A percentile compares a stretch with the other conserved stretches of the same genome.
phyloP scores from a whole-genome alignment of 2,888 invertebrate genomes.

The Pocota personata region DNA sequence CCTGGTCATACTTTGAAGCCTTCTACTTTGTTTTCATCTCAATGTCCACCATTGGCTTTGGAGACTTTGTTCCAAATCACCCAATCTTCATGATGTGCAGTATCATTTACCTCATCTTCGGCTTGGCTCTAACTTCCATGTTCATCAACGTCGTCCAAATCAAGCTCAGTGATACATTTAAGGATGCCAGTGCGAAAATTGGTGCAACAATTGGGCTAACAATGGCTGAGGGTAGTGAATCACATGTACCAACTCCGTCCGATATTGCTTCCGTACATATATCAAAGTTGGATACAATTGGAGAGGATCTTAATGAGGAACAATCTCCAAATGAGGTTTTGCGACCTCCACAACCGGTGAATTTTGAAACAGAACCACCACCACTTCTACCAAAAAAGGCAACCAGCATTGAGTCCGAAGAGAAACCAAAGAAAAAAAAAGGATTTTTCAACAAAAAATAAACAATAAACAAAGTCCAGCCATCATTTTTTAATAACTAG shows the following conservation, averaged over 20 bases:
- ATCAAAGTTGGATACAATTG: conserved; percentile 78
- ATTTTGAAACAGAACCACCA: conserved; percentile 74
- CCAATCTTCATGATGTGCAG: conserved; percentile 95
- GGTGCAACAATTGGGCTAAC: conserved; percentile 92
- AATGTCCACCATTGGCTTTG: conserved; percentile 98
- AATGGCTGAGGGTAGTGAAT: conserved; percentile 85
- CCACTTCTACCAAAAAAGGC: conserved; percentile 77
- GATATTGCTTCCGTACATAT: conserved; percentile 79
- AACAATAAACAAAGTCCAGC: conserved; percentile 12
- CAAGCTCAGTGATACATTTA: conserved; percentile 90
- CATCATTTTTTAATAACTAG: not conserved
- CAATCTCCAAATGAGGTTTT: conserved; percentile 22
- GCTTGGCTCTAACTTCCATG: conserved; percentile 97
- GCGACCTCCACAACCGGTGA: conserved; percentile 26
- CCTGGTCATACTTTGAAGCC: conserved; percentile 96
- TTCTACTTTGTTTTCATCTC: conserved; percentile 99
- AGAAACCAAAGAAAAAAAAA: conserved; percentile 78
- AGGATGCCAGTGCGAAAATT: conserved; percentile 92
- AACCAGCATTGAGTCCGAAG: conserved; percentile 45
- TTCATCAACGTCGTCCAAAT: conserved; percentile 98
- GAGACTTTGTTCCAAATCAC: conserved; percentile 94
- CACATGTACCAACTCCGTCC: conserved; percentile 78
- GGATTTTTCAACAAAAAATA: conserved; percentile 78
- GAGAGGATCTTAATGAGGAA: conserved; percentile 76
- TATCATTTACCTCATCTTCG: conserved; percentile 96